Percentiles rank a stretch among this genome's conserved stretches.
phyloP scores from a whole-genome alignment of 2,797 vertebrate genomes.

The Sebastes itinus region DNA sequence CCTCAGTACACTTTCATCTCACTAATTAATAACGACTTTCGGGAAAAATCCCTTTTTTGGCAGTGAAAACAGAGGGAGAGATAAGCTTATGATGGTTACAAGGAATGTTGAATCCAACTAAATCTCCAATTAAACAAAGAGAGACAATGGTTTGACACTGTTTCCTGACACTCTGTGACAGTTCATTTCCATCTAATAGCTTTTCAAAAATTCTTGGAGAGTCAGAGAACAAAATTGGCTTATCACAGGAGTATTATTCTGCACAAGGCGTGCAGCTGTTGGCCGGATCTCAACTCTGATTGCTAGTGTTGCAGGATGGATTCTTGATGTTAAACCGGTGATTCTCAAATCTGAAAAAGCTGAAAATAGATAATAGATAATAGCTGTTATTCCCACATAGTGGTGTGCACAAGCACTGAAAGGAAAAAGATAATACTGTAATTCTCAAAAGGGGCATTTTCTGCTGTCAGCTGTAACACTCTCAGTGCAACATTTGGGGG shows the following conservation, averaged over 20 bases:
- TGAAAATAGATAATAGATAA: neutral
- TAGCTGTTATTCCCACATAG: neutral
- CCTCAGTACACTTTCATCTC: neutral
- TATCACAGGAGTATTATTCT: neutral
- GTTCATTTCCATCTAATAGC: neutral
- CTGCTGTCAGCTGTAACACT: neutral
- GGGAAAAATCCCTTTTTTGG: neutral
- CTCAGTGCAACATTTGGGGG: neutral
- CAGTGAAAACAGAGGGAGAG: neutral
- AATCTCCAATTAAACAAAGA: slow-evolving; percentile 15
- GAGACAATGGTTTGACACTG: neutral
- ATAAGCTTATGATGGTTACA: neutral
- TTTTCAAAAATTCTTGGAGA: neutral
- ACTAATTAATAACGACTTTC: slow-evolving; percentile 4
- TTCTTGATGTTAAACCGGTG: neutral
- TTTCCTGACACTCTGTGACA: neutral
- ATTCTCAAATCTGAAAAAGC: neutral
- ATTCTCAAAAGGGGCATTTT: neutral
- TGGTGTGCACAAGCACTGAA: neutral
- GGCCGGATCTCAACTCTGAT: neutral
- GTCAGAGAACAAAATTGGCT: neutral
- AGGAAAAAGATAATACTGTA: neutral
- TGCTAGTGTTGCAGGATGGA: neutral
- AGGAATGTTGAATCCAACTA: slow-evolving; percentile 1
- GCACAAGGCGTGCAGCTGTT: neutral